Evolutionary conservation across 2,113 vertebrate genomes (phyloP), one percentile per base, ranked within the genome.

Genomic region (Andinoacara biseriatus): DNA sequence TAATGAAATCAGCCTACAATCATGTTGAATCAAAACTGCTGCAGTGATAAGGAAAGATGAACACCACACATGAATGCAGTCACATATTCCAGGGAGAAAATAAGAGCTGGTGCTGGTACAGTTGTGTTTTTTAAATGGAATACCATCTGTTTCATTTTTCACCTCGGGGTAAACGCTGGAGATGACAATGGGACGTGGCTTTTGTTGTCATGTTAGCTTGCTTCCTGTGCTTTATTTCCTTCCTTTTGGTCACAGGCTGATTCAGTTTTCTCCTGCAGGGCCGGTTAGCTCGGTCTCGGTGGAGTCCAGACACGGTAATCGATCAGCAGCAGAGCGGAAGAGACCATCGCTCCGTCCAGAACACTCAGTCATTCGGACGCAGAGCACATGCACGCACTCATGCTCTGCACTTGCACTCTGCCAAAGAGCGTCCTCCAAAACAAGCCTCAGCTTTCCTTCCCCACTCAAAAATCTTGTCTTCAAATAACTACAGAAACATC

Each of bases 271-370:
- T 85, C 90, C 86, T 84, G 81, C 78, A 84, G 90, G 79, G 82
- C 69, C 26, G 18, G 82, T 90, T 84, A 74, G 75, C 61, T 84
- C 85, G 29, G 85, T 87, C 91, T 90, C 76, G 3, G 58, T 74
- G 76, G 83, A 90, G 85, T 85, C 85, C 90, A 90, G 90, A 93
- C 87, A 65, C 3, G 24, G 62, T 90, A 89, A 95, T 94, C 86
- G 86, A 95, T 94, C 80, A 90, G 92, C 93, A 90, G 84, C 84
- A 38, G 87, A 91, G 92, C 84, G 85, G 92, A 94, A 91, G 86
- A 86, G 82, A 89, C 85, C 84, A 2, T 31, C 17, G 75, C 65
- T 81, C 38, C 2, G 26, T 89, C 91, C 90, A 85, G 83, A 91
- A 87, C 72, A 2, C 88, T 90, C 65, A 78, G 33, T 86, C 78